Conservation (phyloP, 2,888 invertebrate species). For the Himalopsyche tibetana region DNA sequence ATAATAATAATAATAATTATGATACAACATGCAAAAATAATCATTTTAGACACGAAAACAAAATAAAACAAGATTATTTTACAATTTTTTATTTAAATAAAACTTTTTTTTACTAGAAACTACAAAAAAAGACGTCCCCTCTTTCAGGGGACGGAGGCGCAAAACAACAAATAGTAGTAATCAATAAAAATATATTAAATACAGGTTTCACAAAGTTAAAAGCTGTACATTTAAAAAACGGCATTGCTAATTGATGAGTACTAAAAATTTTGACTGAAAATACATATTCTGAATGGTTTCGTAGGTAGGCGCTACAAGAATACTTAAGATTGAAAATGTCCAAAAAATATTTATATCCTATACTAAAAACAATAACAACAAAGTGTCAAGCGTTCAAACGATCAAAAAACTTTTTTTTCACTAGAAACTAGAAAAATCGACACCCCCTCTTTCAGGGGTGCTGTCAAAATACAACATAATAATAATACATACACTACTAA, state of each 20-base stretch:
- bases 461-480: neutral
- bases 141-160: no score
- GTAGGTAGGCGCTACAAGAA: neutral
- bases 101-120: no score
- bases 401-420: neutral
- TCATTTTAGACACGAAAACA: conserved; percentile 12
- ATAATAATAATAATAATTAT: neutral
- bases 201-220: no score
- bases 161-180: no score
- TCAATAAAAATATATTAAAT: no score
- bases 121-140: no score
- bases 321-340: neutral
- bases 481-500: neutral
- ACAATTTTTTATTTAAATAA: no score
- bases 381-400: neutral
- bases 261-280: no score
- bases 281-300: no score
- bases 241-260: neutral
- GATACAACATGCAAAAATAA: conserved; percentile 19
- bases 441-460: neutral
- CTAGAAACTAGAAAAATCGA: neutral
- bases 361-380: neutral
- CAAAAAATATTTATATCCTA: neutral
- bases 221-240: no score
- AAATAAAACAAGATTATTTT: neutral